Conservation (phyloP, 2,113 vertebrate genomes). For the Eubucco bourcierii region DNA sequence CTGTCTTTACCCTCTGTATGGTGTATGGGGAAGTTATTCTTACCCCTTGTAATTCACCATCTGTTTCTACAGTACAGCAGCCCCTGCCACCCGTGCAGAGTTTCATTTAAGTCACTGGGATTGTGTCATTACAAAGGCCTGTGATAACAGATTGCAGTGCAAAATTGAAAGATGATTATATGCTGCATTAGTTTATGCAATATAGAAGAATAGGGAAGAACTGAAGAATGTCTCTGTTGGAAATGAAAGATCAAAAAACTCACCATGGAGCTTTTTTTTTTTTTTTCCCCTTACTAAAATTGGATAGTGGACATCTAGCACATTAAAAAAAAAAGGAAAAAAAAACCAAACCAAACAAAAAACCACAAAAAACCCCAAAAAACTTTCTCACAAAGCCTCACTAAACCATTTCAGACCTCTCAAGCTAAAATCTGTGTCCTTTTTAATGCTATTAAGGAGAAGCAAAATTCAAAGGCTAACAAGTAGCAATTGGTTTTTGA, state of each 20-base stretch:
- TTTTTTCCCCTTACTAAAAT: conserved; percentile 3
- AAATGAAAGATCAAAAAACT: conserved; percentile 41
- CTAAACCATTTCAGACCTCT: conserved; percentile 37
- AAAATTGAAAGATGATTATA: conserved; percentile 12
- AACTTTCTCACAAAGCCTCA: background rate
- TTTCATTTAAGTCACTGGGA: background rate
- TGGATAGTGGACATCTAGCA: background rate
- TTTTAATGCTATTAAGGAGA: conserved; percentile 25
- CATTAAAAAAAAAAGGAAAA: conserved; percentile 9
- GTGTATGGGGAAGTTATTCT: conserved; percentile 1
- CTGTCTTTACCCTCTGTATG: background rate
- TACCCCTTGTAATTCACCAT: background rate
- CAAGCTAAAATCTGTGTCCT: conserved; percentile 1
- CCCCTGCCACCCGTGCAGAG: background rate
- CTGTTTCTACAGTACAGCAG: background rate
- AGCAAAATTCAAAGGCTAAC: conserved; percentile 40
- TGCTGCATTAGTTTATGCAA: conserved; percentile 14
- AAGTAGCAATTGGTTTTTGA: conserved; percentile 33
- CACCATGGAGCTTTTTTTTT: background rate
- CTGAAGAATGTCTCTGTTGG: conserved; percentile 20
- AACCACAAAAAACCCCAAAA: too few species aligned
- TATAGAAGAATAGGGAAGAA: conserved; percentile 1
- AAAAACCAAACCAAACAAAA: too few species aligned
- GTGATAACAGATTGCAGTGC: background rate
- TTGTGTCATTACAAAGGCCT: background rate